Conservation (phyloP, 2,113 vertebrate genomes). For the Sciurus niger region DNA sequence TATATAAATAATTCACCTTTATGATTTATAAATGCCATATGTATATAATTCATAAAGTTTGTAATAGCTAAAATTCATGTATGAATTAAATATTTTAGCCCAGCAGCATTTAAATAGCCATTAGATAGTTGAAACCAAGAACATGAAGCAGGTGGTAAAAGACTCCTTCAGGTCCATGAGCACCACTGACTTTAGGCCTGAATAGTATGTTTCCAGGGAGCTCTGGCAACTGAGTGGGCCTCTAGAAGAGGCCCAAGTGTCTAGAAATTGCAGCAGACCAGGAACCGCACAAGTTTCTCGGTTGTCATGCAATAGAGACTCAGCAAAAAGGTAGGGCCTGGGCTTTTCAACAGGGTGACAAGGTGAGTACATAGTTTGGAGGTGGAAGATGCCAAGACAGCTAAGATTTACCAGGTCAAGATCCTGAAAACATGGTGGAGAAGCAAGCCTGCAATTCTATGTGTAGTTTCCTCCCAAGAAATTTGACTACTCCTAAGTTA, state of each 20-base stretch:
- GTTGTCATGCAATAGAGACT: neutral
- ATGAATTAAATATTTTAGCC: neutral
- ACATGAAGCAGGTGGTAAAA: neutral
- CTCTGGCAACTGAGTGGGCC: neutral
- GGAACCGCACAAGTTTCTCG: neutral
- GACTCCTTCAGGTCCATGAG: neutral
- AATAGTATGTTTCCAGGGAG: neutral
- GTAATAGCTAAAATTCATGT: neutral
- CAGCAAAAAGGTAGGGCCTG: neutral
- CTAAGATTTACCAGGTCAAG: neutral
- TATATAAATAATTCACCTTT: neutral
- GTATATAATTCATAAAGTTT: neutral
- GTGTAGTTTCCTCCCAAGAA: neutral
- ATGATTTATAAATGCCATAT: neutral
- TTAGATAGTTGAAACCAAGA: neutral
- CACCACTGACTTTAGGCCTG: neutral
- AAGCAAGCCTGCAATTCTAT: neutral
- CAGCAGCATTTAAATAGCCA: neutral
- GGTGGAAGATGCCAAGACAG: neutral
- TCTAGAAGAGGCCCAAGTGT: neutral
- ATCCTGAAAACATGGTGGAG: neutral
- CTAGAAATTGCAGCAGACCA: neutral
- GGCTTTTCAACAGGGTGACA: neutral
- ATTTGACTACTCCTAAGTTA: neutral
- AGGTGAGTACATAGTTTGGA: neutral